Conservation (phyloP, 2,797 vertebrate species). For the Acanthurus tractus region DNA sequence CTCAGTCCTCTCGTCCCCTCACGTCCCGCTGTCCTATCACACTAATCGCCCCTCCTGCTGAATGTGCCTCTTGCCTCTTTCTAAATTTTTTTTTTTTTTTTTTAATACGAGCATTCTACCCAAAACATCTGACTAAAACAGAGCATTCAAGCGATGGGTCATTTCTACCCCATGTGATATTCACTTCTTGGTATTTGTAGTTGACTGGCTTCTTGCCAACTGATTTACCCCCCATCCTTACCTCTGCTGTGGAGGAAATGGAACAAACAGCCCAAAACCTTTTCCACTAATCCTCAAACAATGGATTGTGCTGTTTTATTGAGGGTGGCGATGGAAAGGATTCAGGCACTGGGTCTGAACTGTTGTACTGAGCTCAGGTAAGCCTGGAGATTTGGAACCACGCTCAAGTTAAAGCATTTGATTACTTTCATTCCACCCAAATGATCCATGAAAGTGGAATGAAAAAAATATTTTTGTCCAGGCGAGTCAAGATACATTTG, state of each 20-base stretch:
- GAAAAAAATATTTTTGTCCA: conserved; percentile 6
- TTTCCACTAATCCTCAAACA: conserved; percentile 67
- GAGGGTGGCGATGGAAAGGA: conserved; percentile 36
- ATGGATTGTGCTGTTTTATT: conserved; percentile 62
- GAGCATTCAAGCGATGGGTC: conserved; percentile 33
- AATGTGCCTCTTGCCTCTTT: background rate
- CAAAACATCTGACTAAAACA: conserved; percentile 28
- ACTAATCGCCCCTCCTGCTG: background rate
- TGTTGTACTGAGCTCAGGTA: conserved; percentile 48
- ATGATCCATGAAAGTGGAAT: conserved; percentile 8
- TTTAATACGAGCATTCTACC: conserved; percentile 8
- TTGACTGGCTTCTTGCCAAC: conserved; percentile 47
- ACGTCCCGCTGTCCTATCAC: background rate
- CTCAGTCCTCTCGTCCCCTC: background rate
- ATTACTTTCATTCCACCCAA: conserved; percentile 42
- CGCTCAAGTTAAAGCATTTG: conserved; percentile 43
- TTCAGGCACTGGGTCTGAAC: conserved; percentile 27
- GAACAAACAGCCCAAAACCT: conserved; percentile 59
- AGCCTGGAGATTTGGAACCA: conserved; percentile 50
- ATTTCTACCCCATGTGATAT: conserved; percentile 30
- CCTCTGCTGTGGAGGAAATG: conserved; percentile 68
- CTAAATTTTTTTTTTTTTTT: too few relatives aligned
- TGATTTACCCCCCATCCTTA: conserved; percentile 60
- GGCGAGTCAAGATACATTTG: background rate
- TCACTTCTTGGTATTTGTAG: conserved; percentile 27